Conservation (phyloP, 2,797 vertebrate species). For the Melanotaenia pygmaea region DNA sequence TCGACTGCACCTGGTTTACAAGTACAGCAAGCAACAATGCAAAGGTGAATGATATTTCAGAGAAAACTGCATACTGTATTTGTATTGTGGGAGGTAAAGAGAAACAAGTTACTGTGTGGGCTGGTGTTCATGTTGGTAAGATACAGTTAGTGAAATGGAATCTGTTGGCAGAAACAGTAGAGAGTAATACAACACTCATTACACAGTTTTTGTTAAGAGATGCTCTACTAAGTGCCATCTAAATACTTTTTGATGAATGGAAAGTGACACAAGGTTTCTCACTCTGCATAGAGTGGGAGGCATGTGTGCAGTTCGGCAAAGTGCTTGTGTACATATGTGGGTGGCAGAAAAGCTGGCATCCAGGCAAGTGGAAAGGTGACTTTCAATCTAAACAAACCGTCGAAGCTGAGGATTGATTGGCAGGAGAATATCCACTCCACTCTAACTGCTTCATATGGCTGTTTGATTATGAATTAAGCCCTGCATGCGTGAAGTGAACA, state of each 20-base stretch:
- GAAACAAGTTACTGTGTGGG: slow-evolving; percentile 22
- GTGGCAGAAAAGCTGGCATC: slow-evolving; percentile 35
- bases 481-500: slow-evolving; percentile 36
- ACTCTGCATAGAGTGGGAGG: slow-evolving; percentile 39
- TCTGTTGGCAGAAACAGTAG: slow-evolving; percentile 44
- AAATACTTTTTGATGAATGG: slow-evolving; percentile 43
- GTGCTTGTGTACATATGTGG: slow-evolving; percentile 14
- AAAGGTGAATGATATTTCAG: background rate
- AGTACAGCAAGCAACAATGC: slow-evolving; percentile 7
- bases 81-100: background rate
- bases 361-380: slow-evolving; percentile 61
- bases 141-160: slow-evolving; percentile 25
- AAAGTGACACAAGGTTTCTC: slow-evolving; percentile 55
- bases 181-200: slow-evolving; percentile 39
- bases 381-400: slow-evolving; percentile 44
- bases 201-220: slow-evolving; percentile 40
- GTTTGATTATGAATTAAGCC: slow-evolving; percentile 64
- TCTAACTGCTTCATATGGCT: slow-evolving; percentile 25
- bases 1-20: background rate
- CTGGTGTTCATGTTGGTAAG: slow-evolving; percentile 7
- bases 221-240: slow-evolving; percentile 35
- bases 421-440: slow-evolving; percentile 47
- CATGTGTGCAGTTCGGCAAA: slow-evolving; percentile 11
- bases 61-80: background rate
- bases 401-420: slow-evolving; percentile 46